Conservation (phyloP, 2,113 vertebrate species). For the Cavia porcellus region DNA sequence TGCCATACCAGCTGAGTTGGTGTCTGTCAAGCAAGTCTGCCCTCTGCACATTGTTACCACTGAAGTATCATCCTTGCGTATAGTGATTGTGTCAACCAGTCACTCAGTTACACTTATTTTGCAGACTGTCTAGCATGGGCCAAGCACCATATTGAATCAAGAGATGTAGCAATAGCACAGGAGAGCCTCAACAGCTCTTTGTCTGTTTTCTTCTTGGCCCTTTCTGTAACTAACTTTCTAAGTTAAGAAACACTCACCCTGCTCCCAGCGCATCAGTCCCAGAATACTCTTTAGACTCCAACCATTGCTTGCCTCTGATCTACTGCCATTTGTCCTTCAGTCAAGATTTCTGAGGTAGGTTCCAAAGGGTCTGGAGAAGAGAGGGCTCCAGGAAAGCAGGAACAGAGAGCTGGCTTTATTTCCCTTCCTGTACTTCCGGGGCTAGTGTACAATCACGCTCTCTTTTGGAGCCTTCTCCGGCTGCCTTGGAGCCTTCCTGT, state of each 20-base stretch:
- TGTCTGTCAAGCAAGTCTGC: background rate
- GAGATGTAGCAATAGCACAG: background rate
- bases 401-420: background rate
- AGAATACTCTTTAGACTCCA: background rate
- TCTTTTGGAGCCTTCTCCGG: background rate
- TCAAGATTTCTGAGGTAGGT: background rate
- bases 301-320: background rate
- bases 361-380: background rate
- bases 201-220: background rate
- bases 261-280: background rate
- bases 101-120: slow-evolving; percentile 10
- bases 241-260: background rate
- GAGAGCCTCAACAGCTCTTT: background rate
- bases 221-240: background rate
- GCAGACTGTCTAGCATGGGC: background rate
- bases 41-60: background rate
- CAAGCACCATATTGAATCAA: slow-evolving; percentile 5
- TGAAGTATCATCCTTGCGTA: background rate
- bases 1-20: background rate
- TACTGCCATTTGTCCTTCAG: background rate
- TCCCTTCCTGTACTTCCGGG: background rate
- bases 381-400: background rate
- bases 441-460: background rate
- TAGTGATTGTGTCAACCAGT: background rate
- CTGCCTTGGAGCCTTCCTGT: background rate